These are phyloP conservation scores for Phymastichus coffea DNA, from an alignment of 1,140 invertebrate genomes.

Conservation along the genomic window DNA sequence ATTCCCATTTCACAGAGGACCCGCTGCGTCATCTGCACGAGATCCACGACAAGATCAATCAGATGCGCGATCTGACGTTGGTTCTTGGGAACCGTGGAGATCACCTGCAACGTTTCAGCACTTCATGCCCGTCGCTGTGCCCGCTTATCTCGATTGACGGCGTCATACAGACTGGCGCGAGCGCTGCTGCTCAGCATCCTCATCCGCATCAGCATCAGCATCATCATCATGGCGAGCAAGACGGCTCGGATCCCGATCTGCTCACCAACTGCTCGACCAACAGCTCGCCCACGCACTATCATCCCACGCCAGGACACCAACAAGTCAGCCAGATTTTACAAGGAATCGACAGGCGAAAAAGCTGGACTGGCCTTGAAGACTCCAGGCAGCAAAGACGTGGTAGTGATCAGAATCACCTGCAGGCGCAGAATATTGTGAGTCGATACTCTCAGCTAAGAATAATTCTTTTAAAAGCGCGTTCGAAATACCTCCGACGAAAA, in stretches of 20 bases:
- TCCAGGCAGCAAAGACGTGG: constrained; percentile 48
- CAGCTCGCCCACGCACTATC: constrained; percentile 57
- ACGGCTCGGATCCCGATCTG: constrained; percentile 56
- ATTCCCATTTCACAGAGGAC: constrained; percentile 60
- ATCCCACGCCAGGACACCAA: constrained; percentile 21
- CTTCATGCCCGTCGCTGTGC: constrained; percentile 72
- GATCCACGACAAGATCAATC: constrained; percentile 73
- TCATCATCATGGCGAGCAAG: constrained; percentile 35
- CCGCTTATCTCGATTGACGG: constrained; percentile 35
- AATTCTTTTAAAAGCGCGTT: too few relatives aligned
- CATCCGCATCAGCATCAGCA: constrained; percentile 27
- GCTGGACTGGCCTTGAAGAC: constrained; percentile 78
- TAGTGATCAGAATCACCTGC: constrained; percentile 50
- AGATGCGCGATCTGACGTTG: constrained; percentile 68
- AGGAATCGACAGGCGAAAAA: constrained; percentile 64
- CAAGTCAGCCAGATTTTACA: constrained; percentile 39
- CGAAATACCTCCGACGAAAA: too few relatives aligned
- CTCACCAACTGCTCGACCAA: constrained; percentile 54
- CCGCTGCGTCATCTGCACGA: constrained; percentile 74
- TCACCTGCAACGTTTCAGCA: constrained; percentile 62
- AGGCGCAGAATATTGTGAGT: constrained; percentile 53
- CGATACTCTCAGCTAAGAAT: too few relatives aligned
- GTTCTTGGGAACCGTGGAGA: constrained; percentile 46
- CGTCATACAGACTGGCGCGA: constrained; percentile 3
- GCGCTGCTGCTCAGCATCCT: constrained; percentile 27